Conservation (phyloP, 2,888 invertebrate genomes). For the Argyresthia albistria region DNA sequence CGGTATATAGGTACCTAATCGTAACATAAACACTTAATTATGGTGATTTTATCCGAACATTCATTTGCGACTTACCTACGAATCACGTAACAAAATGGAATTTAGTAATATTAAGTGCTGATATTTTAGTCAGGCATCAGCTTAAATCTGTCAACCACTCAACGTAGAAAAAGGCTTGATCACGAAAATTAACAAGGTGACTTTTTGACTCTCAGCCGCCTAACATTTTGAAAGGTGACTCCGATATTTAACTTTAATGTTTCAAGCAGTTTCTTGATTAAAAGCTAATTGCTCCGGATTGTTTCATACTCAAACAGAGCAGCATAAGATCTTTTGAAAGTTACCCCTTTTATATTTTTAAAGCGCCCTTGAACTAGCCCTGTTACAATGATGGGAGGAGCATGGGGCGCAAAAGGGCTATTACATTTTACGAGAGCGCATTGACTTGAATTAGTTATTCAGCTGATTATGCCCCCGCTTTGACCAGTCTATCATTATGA, state of each 20-base stretch:
- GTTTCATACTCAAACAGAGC: conserved; percentile 4
- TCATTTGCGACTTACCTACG: too few relatives aligned
- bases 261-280: not conserved
- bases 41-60: too few relatives aligned
- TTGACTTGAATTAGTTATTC: conserved; percentile 69
- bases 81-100: too few relatives aligned
- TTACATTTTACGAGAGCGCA: conserved; percentile 36
- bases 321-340: conserved; percentile 41
- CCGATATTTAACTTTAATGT: not conserved
- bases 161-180: too few relatives aligned
- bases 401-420: conserved; percentile 46
- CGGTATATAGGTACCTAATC: too few relatives aligned
- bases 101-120: too few relatives aligned
- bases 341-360: not conserved
- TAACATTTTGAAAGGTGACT: conserved; percentile 20
- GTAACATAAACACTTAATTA: too few relatives aligned
- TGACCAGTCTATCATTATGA: conserved; percentile 68
- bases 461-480: conserved; percentile 63
- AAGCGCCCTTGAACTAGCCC: conserved; percentile 34
- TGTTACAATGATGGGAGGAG: conserved; percentile 3
- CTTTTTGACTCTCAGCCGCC: conserved; percentile 21
- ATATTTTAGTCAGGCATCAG: too few relatives aligned
- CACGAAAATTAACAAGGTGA: conserved; percentile 15
- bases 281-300: not conserved
- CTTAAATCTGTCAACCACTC: not conserved